Evolutionary conservation across 1,140 invertebrate species (phyloP).

Genomic region (Zaprionus vittiger): DNA sequence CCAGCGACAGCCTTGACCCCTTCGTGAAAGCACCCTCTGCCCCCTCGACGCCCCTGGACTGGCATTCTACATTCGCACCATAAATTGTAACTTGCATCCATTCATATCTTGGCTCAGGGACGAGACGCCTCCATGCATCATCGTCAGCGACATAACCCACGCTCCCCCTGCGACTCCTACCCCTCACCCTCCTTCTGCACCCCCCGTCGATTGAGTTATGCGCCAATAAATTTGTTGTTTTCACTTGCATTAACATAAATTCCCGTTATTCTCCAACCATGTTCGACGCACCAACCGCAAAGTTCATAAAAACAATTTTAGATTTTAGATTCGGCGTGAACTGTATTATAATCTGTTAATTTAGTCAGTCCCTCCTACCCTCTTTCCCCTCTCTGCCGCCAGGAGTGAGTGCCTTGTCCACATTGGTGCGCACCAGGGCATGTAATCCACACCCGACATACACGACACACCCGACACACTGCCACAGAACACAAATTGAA

Average conservation of each 20-base stretch:
- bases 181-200: not conserved
- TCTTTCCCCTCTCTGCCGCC: not conserved
- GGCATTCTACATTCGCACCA: slow-evolving; percentile 17
- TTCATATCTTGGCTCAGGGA: slow-evolving; percentile 52
- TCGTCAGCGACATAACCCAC: slow-evolving; percentile 53
- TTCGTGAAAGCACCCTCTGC: slow-evolving; percentile 1
- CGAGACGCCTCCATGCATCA: slow-evolving; percentile 55
- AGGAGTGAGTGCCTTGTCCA: not conserved
- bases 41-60: not conserved
- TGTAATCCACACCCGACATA: slow-evolving; percentile 66
- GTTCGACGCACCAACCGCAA: not conserved
- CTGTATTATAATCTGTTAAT: slow-evolving; percentile 1
- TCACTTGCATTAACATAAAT: slow-evolving; percentile 42
- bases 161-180: not conserved
- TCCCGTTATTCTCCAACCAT: not conserved
- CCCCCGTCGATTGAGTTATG: slow-evolving; percentile 61
- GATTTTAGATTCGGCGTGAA: not conserved
- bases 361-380: not conserved
- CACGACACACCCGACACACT: slow-evolving; percentile 29
- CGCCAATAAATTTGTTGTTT: slow-evolving; percentile 73
- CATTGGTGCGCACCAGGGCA: slow-evolving; percentile 57
- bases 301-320: slow-evolving; percentile 22
- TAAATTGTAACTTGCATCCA: slow-evolving; percentile 70
- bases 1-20: slow-evolving; percentile 54
- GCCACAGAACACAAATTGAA: slow-evolving; percentile 50